Percentiles rank a stretch among this genome's conserved stretches.
phyloP scores from a whole-genome alignment of 2,888 invertebrate genomes.

The Agrotis exclamationis region DNA sequence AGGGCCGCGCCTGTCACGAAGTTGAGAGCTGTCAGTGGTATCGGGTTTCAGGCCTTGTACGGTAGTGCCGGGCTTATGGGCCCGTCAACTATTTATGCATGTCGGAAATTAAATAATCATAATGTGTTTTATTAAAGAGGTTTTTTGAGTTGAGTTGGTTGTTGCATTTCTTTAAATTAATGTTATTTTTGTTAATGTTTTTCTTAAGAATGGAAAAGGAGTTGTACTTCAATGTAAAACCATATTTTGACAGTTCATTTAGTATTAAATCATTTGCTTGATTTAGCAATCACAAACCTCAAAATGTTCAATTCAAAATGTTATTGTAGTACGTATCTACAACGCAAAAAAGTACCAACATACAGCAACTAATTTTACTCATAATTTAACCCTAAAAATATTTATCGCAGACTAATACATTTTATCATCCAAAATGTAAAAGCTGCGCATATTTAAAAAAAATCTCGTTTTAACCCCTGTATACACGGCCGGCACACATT shows the following conservation, averaged over 20 bases:
- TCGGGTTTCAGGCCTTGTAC: constrained; percentile 69
- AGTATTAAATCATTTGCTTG: background rate
- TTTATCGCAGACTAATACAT: constrained; percentile 30
- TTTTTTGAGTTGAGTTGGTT: background rate
- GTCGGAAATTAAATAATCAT: constrained; percentile 39
- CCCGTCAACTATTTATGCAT: constrained; percentile 48
- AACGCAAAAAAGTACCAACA: background rate
- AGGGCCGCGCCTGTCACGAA: constrained; percentile 61
- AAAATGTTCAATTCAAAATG: constrained; percentile 1
- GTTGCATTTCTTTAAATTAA: background rate
- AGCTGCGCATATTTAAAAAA: constrained; percentile 72
- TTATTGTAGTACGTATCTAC: background rate
- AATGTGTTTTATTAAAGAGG: constrained; percentile 20
- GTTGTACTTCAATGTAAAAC: too few species aligned
- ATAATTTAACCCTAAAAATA: constrained; percentile 21
- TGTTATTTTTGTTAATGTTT: too few species aligned
- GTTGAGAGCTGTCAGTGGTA: constrained; percentile 68
- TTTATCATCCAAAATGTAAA: constrained; percentile 45
- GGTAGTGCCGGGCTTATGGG: constrained; percentile 57
- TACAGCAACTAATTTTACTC: constrained; percentile 13
- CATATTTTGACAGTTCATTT: background rate
- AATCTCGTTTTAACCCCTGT: constrained; percentile 80
- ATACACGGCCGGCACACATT: constrained; percentile 66
- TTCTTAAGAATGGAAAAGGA: too few species aligned
- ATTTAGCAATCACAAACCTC: background rate